Base-by-base conservation (phyloP, 2,113 vertebrate species). In the Dolichotis patagonum region DNA sequence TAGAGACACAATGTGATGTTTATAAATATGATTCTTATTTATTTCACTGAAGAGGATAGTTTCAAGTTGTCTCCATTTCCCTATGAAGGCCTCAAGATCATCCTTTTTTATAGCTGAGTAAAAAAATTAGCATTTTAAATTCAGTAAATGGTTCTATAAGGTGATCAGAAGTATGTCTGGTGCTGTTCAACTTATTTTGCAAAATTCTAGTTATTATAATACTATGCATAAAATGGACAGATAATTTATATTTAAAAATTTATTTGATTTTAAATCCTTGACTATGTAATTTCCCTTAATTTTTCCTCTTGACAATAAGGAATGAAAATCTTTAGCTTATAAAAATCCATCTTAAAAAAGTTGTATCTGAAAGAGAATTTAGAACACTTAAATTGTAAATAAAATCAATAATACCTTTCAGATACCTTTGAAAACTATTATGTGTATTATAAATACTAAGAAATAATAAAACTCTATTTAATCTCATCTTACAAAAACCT, bases 121-220 rank as follows among this genome's bases (percentile, higher is more conserved):
- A n/a, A n/a, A n/a, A n/a, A n/a, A n/a, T n/a, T n/a, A n/a, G n/a
- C n/a, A n/a, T n/a, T n/a, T n/a, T 81, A 90, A 96, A 96, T 46
- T 87, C 14, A 49, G 9, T n/a, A n/a, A 86, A 38, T 62, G 13
- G 0, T n/a, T 82, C 52, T 32, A 38, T 56, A 88, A 30, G 75
- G 8, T 3, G 2, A 16, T 41, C 54, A 93, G 81, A 93, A 62
- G 10, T 60, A 3, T 86, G 38, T 14, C 46, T 90, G 11, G 0
- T 78, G 17, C 14, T 88, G 65, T 93, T 91, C 87, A 75, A 58
- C 10, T 93, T 95, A 49, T 80, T 84, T 78, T 80, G 13, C 82
- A 41, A 85, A 87, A 95, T 91, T 96, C 77, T 91, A 92, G 78
- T 95, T 93, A 85, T 93, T 93, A 88, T 78, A 10, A 73, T 90